Percentiles rank a stretch among this genome's conserved stretches.
Conservation (phyloP, 2,888 invertebrate genomes). For the Arge pagana region DNA sequence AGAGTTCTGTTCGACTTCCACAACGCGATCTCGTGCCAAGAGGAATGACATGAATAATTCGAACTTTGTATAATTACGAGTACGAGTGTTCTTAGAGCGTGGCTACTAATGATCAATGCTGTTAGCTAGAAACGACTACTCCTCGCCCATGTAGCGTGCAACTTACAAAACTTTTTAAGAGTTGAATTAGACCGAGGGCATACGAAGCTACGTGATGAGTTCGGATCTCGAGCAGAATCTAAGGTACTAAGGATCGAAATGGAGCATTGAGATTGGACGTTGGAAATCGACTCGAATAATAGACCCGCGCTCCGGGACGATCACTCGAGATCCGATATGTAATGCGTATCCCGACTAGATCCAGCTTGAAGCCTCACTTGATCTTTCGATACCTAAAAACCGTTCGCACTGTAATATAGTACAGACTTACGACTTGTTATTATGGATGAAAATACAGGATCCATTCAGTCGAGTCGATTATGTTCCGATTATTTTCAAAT, state of each 20-base stretch:
- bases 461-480: too few relatives aligned
- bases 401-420: too few relatives aligned
- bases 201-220: neutral
- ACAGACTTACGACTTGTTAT: too few relatives aligned
- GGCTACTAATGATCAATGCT: constrained; percentile 32
- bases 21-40: constrained; percentile 2
- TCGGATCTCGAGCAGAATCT: neutral
- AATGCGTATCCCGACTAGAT: neutral
- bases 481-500: too few relatives aligned
- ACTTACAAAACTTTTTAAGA: neutral
- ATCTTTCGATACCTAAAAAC: too few relatives aligned
- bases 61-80: constrained; percentile 32
- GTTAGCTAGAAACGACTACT: constrained; percentile 7
- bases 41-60: constrained; percentile 25
- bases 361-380: too few relatives aligned
- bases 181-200: constrained; percentile 6
- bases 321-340: too few relatives aligned
- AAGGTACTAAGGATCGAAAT: neutral
- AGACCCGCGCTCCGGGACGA: neutral
- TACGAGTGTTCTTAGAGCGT: constrained; percentile 26
- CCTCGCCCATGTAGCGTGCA: neutral
- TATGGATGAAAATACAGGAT: too few relatives aligned
- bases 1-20: neutral
- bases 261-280: neutral
- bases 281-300: neutral